Conservation (phyloP, 2,113 vertebrate species). For the Pachyramphus minor region DNA sequence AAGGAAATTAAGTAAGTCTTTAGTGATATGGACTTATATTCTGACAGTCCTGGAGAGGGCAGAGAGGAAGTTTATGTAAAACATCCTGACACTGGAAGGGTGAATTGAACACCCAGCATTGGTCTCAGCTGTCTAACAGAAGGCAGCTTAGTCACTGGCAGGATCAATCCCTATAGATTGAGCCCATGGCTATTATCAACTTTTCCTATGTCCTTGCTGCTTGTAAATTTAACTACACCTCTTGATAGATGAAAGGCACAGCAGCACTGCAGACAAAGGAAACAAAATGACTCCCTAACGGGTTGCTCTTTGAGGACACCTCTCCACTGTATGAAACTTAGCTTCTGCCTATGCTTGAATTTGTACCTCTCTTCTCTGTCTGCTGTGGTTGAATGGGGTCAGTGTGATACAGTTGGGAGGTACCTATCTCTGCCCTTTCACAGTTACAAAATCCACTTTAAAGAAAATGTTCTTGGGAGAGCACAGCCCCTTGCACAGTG, state of each 20-base stretch:
- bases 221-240: background rate
- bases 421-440: background rate
- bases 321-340: background rate
- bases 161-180: slow-evolving; percentile 12
- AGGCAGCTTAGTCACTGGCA: background rate
- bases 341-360: background rate
- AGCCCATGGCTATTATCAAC: slow-evolving; percentile 37
- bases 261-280: background rate
- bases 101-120: background rate
- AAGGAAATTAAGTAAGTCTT: background rate
- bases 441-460: background rate
- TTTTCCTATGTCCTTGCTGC: slow-evolving; percentile 5
- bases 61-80: background rate
- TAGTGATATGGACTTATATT: background rate
- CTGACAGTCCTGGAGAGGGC: background rate
- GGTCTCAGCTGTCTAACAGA: background rate
- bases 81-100: background rate
- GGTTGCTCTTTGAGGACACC: accelerated
- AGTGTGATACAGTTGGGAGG: accelerated
- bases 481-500: background rate
- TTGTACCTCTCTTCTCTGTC: background rate
- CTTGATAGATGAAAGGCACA: background rate
- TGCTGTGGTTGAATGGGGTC: background rate
- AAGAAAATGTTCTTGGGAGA: background rate
- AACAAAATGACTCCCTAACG: background rate